phyloP scores from a whole-genome alignment of 2,888 invertebrate species.

The Leptinotarsa tumamoca region DNA sequence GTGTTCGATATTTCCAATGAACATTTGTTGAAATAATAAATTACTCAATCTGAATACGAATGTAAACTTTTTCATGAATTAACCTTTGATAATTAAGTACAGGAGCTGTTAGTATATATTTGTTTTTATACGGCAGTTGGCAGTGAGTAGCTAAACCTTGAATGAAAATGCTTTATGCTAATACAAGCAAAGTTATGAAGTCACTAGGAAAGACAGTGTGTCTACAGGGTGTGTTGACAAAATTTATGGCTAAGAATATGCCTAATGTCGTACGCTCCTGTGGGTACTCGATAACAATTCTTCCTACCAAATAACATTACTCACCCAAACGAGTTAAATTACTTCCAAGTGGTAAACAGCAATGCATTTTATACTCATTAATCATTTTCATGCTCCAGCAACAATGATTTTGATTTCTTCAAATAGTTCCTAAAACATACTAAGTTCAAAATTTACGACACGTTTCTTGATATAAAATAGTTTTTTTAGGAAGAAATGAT shows the following conservation, averaged over 20 bases:
- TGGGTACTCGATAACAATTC: neutral
- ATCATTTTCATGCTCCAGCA: neutral
- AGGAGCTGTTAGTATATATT: neutral
- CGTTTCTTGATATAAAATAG: too few relatives aligned
- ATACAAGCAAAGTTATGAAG: neutral
- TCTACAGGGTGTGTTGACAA: neutral
- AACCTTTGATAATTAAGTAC: neutral
- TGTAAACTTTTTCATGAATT: slow-evolving; percentile 7
- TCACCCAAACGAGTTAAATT: neutral
- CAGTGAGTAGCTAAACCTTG: slow-evolving; percentile 2
- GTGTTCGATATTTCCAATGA: neutral
- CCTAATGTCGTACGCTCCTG: neutral
- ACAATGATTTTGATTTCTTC: neutral
- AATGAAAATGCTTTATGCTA: slow-evolving; percentile 1
- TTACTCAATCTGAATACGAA: neutral
- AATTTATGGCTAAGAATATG: too few relatives aligned
- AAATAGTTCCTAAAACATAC: too few relatives aligned
- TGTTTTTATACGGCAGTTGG: slow-evolving; percentile 5
- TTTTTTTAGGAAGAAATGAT: too few relatives aligned
- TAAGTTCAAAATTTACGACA: too few relatives aligned
- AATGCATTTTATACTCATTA: neutral
- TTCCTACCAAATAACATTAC: neutral
- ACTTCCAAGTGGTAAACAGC: neutral
- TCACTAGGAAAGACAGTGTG: neutral
- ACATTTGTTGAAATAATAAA: slow-evolving; percentile 1